A percentile compares a stretch with the other conserved stretches of the same genome.
Evolutionary conservation across 2,113 vertebrate genomes (phyloP).

Genomic region (Asarcornis scutulata): DNA sequence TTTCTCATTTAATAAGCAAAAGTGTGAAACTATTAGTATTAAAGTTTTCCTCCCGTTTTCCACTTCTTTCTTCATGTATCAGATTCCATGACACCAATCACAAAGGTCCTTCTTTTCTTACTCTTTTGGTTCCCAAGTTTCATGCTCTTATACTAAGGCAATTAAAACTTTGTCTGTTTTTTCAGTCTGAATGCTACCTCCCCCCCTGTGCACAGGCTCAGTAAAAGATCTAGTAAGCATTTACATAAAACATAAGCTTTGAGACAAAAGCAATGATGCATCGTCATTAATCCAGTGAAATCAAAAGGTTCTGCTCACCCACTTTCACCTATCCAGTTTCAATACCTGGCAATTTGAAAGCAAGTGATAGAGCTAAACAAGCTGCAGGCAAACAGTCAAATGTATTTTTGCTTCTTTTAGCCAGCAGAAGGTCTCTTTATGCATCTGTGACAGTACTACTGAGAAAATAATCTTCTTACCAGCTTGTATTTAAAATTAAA

Average conservation of each 20-base stretch:
- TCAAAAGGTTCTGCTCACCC: not conserved
- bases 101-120: not conserved
- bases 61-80: not conserved
- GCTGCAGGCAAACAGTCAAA: not conserved
- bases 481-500: not conserved
- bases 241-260: rapidly evolving
- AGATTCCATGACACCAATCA: not conserved
- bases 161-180: not conserved
- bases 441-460: not conserved
- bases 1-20: not conserved
- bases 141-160: not conserved
- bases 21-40: not conserved
- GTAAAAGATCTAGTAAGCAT: not conserved
- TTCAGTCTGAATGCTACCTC: not conserved
- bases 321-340: not conserved
- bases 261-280: not conserved
- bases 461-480: not conserved
- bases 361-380: not conserved
- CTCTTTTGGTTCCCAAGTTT: not conserved
- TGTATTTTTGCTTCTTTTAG: not conserved
- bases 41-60: not conserved
- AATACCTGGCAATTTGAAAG: not conserved
- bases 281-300: not conserved
- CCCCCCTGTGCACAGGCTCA: rapidly evolving
- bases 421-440: not conserved